phyloP scores from a whole-genome alignment of 2,113 vertebrate species.

The Chionis minor region DNA sequence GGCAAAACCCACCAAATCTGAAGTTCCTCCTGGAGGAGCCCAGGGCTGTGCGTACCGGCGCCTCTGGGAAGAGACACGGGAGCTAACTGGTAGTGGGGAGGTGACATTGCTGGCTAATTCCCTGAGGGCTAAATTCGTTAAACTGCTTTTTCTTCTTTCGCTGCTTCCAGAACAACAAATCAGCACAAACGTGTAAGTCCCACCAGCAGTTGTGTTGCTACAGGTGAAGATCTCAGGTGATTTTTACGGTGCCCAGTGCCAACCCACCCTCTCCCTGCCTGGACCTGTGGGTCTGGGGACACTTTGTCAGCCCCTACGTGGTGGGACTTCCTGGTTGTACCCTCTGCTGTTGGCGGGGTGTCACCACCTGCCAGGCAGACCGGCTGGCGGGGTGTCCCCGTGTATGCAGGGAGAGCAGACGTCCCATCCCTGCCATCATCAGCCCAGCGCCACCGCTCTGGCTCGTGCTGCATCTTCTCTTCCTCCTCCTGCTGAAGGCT shows the following conservation, averaged over 20 bases:
- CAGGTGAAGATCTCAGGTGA: not conserved
- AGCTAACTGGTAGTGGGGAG: not conserved
- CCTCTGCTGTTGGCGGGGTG: not conserved
- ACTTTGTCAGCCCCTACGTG: rapidly evolving
- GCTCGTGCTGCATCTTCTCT: not conserved
- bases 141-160: not conserved
- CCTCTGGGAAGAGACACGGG: not conserved
- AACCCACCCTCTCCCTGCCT: too few relatives aligned
- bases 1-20: rapidly evolving
- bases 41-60: rapidly evolving
- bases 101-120: not conserved
- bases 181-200: not conserved
- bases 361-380: not conserved
- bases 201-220: not conserved
- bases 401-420: not conserved
- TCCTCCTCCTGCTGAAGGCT: not conserved
- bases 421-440: not conserved
- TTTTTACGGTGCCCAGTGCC: not conserved
- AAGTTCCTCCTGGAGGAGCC: not conserved
- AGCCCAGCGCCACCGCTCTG: not conserved
- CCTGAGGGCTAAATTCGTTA: not conserved
- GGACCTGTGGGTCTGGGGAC: rapidly evolving
- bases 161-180: not conserved
- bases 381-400: not conserved
- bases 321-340: not conserved